Conservation (phyloP, 2,888 invertebrate species). For the Orthosia gothica region DNA sequence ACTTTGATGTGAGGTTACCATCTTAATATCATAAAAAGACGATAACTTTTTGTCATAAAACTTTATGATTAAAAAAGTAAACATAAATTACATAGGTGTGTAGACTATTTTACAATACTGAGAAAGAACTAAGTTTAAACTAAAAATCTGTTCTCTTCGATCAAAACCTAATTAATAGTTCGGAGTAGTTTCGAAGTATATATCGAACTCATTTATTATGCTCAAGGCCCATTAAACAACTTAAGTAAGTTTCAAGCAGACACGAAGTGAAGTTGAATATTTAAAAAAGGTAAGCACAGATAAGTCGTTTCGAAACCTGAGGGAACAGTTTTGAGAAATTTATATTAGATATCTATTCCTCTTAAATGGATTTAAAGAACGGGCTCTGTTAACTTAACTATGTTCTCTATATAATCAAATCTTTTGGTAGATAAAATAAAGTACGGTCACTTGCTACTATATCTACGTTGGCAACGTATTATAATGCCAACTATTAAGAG, state of each 20-base stretch:
- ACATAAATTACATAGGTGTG: too few relatives aligned
- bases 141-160: conserved; percentile 18
- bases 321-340: conserved; percentile 10
- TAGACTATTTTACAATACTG: background rate
- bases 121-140: conserved; percentile 10
- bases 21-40: too few relatives aligned
- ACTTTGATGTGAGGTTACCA: too few relatives aligned
- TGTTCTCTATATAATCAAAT: background rate
- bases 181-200: conserved; percentile 31
- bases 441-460: background rate
- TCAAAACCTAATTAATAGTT: conserved; percentile 52
- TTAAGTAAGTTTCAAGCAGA: conserved; percentile 49
- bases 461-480: too few relatives aligned
- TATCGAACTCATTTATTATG: conserved; percentile 52
- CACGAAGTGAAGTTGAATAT: conserved; percentile 18
- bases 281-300: conserved; percentile 24
- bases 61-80: too few relatives aligned
- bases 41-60: too few relatives aligned
- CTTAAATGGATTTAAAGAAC: conserved; percentile 5
- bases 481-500: too few relatives aligned
- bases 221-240: conserved; percentile 43
- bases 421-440: background rate
- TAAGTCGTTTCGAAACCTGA: conserved; percentile 11
- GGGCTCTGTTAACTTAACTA: background rate
- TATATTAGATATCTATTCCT: conserved; percentile 2